Evolutionary conservation across 2,113 vertebrate species (phyloP), one percentile per base, ranked within the genome.

Genomic region (Sceloporus undulatus): DNA sequence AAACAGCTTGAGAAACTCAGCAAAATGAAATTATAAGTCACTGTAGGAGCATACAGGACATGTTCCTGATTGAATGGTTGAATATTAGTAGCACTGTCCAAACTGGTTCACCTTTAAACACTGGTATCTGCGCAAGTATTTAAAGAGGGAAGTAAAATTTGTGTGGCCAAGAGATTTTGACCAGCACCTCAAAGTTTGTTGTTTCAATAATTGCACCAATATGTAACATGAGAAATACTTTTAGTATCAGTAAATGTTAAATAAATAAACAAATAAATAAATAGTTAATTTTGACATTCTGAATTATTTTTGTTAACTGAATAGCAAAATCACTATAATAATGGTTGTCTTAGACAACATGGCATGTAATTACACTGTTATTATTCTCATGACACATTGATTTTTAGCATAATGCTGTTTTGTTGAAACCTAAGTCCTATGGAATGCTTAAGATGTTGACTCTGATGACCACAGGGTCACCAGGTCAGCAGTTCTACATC

Each of bases 21-120:
- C 92, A 48, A 96, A 91, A 93, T 81, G 92, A 76, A 93, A 77
- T 90, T 94, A 85, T 87, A 95, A 93, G 40, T 59, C 93, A 91
- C 83, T 93, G 71, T 56, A 56, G 10, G 59, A 90, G 40, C 88
- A 86, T 90, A 6, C 42, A 48, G 6, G 91, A 94, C 93, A 70
- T 13, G 7, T 79, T 92, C 91, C 76, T 90, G 76, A 73, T 86
- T 89, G 42, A 42, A 90, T 68, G 2, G 42, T 79, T 92, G 34
- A n/a, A 91, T 94, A 84, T 90, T 90, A 93, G 93, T 90, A 94
- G 52, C 48, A 90, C 23, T 0, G 9, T 77, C n/a, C 80, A 90
- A 88, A 91, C 86, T 40, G 56, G 27, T 6, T 87, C 93, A 89
- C 88, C 77, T 85, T 48, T 70, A 34, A 56, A 90, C 48, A 54